Base-by-base conservation (phyloP, 2,113 vertebrate species). In the Nicator chloris region DNA sequence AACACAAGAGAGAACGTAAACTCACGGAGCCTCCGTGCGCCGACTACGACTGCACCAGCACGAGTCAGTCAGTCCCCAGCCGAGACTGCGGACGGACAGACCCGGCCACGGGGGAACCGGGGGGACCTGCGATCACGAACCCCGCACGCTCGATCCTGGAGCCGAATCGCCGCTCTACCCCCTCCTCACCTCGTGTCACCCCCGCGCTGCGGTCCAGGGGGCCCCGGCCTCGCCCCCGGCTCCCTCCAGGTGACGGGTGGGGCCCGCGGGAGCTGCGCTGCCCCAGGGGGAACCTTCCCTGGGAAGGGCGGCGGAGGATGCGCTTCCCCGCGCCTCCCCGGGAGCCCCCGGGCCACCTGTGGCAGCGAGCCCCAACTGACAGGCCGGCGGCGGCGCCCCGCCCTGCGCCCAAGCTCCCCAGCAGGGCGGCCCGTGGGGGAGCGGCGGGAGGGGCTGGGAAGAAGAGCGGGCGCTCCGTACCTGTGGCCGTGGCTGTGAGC, bases 331-430 rank as follows among this genome's bases (percentile, higher is more conserved):
- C 31, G 19, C n/a, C 28, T 22, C 30, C 19, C 23, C 12, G 31
- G 26, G 39, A 65, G 68, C 63, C 59, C 84, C 35, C 42, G 26
- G 59, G 39, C 57, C 79, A 90, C 86, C 90, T 84, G 94, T 87
- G 86, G 78, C 56, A 70, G 53, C 7, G 26, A 70, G 31, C 61
- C 66, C 71, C 39, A 10, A 10, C 6, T 42, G 82, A 56, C 73
- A 61, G 90, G 72, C 84, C 70, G 47, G 33, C 73, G 40, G 84
- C 88, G 35, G 54, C 30, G 90, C 68, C 71, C 75, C 18, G 28
- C 76, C 81, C n/a, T 20, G 21, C 59, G 56, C 35, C 39, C 53
- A 11, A n/a, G 15, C 3, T 42, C 44, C 27, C 40, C 51, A 4
- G 26, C 40, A 15, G 13, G 13, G 71, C 26, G 35, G 27, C 31